These are phyloP conservation scores for Drosophila setifemur DNA, from an alignment of 1,140 invertebrate species.

Conservation along the genomic window DNA sequence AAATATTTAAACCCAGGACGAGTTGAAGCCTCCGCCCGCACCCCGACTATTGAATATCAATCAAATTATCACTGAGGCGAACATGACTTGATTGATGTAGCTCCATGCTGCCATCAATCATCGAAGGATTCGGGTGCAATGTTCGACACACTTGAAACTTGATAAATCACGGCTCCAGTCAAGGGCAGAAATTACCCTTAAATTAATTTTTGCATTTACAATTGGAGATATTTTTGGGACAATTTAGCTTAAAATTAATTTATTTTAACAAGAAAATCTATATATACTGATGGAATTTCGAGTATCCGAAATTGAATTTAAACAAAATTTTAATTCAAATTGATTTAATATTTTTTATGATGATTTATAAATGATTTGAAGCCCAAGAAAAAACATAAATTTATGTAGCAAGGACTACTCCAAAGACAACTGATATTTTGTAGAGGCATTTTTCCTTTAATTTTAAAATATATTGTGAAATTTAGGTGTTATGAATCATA, in stretches of 20 bases:
- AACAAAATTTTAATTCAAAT: no score
- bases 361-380: no score
- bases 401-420: no score
- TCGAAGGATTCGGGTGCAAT: constrained; percentile 29
- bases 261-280: no score
- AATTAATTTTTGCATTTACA: neutral
- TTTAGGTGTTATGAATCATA: neutral
- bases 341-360: no score
- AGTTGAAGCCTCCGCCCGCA: neutral
- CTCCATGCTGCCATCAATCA: constrained; percentile 54
- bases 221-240: no score
- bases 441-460: no score
- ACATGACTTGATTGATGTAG: constrained; percentile 50
- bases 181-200: constrained; percentile 1
- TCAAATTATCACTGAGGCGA: constrained; percentile 52
- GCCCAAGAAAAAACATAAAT: no score
- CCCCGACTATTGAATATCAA: constrained; percentile 41
- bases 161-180: constrained; percentile 17
- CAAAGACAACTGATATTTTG: no score
- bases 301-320: no score
- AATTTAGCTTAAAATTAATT: no score
- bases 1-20: constrained; percentile 8
- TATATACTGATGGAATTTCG: no score
- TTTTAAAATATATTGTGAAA: neutral
- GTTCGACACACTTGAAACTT: constrained; percentile 14